Percentiles rank a stretch among this genome's conserved stretches.
Evolutionary conservation across 2,888 invertebrate genomes (phyloP).

Genomic region (Epistrophella euchroma): DNA sequence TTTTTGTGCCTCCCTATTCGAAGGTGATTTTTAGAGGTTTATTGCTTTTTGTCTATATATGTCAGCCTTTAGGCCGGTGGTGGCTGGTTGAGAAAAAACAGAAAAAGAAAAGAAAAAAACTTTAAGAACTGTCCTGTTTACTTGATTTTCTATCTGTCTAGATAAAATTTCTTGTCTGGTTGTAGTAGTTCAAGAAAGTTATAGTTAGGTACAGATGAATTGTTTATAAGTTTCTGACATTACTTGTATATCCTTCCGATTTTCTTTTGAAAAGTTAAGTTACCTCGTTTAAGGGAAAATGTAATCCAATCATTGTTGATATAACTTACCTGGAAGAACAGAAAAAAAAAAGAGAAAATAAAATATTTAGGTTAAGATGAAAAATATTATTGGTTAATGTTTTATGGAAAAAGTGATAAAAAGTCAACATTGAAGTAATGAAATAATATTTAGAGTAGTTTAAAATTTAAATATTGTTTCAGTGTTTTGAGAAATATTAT

Average conservation of each 20-base stretch:
- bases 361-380: conserved; percentile 29
- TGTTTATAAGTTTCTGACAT: conserved; percentile 39
- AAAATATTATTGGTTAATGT: background rate
- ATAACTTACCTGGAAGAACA: conserved; percentile 62
- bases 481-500: too few relatives aligned
- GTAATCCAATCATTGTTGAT: conserved; percentile 45
- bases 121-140: conserved; percentile 15
- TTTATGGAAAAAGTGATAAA: background rate
- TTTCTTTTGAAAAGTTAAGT: conserved; percentile 20
- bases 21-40: conserved; percentile 52
- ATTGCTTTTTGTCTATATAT: background rate
- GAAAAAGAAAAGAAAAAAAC: background rate
- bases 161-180: background rate
- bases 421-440: background rate
- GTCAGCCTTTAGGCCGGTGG: background rate
- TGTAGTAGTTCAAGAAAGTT: conserved; percentile 18
- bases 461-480: too few relatives aligned
- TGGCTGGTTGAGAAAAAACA: background rate
- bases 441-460: background rate
- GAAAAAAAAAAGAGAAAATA: background rate
- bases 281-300: conserved; percentile 35
- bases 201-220: conserved; percentile 24
- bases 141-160: conserved; percentile 24
- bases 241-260: conserved; percentile 21
- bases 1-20: conserved; percentile 17